Evolutionary conservation across 1,140 invertebrate species (phyloP).

Genomic region (Drosophila virilis): DNA sequence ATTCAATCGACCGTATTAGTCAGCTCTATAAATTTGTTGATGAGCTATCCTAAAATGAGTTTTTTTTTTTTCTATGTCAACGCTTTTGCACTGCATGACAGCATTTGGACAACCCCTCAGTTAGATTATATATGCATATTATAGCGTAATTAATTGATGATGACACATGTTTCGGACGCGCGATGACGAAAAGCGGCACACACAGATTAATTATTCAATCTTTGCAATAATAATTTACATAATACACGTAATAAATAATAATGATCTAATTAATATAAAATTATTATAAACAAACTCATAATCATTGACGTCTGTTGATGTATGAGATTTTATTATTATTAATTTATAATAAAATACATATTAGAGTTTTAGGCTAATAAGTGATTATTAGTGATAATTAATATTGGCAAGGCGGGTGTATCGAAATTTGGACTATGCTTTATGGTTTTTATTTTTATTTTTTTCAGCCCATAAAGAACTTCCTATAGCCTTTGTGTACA

Average conservation of each 20-base stretch:
- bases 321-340: conserved; percentile 1
- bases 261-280: conserved; percentile 21
- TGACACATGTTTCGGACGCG: conserved; percentile 56
- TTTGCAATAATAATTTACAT: not conserved
- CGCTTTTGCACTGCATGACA: conserved; percentile 6
- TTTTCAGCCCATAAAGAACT: conserved; percentile 11
- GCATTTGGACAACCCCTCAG: conserved; percentile 27
- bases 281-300: not conserved
- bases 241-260: conserved; percentile 12
- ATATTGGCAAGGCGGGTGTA: too few relatives aligned
- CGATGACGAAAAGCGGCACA: conserved; percentile 36
- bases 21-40: conserved; percentile 38
- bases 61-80: conserved; percentile 29
- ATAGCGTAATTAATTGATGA: conserved; percentile 67
- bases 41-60: conserved; percentile 23
- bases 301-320: not conserved
- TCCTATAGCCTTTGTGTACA: conserved; percentile 24
- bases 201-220: conserved; percentile 28
- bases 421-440: conserved; percentile 2
- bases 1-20: conserved; percentile 26
- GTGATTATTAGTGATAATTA: too few relatives aligned
- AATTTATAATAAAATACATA: not conserved
- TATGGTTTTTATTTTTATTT: conserved; percentile 1
- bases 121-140: conserved; percentile 36
- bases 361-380: too few relatives aligned